A percentile compares a stretch with the other conserved stretches of the same genome.
These are phyloP conservation scores for Paramuricea clavata DNA, from an alignment of 92 coral and sea anemone genomes.

Conservation along the genomic window DNA sequence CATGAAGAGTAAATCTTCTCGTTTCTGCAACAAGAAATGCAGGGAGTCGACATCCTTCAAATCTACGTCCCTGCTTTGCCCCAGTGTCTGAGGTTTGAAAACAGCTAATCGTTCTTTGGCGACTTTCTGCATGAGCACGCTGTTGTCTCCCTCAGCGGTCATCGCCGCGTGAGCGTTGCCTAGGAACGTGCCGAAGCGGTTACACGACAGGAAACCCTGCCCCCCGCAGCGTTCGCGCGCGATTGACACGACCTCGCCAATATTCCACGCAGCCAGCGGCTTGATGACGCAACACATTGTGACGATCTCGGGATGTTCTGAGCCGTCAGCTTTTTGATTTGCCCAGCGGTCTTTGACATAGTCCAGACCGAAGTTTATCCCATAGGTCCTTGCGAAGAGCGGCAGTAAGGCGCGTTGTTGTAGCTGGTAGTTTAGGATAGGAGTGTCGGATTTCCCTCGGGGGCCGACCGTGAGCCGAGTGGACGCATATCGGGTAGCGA, in stretches of 20 bases:
- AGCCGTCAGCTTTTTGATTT: conserved; percentile 78
- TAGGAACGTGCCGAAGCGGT: conserved; percentile 79
- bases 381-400: conserved; percentile 78
- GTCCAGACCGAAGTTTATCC: conserved; percentile 76
- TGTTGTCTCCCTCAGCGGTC: conserved; percentile 92
- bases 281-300: conserved; percentile 90
- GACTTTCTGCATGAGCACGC: conserved; percentile 92
- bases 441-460: conserved; percentile 79
- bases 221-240: conserved; percentile 91
- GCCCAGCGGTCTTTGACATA: conserved; percentile 88
- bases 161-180: conserved; percentile 88
- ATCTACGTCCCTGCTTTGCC: conserved; percentile 62
- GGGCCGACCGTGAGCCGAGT: conserved; percentile 92
- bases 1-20: conserved; percentile 75
- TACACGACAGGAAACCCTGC: conserved; percentile 84
- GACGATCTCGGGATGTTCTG: conserved; percentile 83
- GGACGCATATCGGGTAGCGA: conserved; percentile 83
- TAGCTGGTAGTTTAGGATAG: conserved; percentile 82
- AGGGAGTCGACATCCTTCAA: conserved; percentile 64
- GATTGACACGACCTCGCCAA: conserved; percentile 76
- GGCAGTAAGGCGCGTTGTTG: conserved; percentile 83
- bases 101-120: conserved; percentile 81
- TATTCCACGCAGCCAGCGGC: conserved; percentile 85
- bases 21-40: conserved; percentile 70
- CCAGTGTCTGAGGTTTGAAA: conserved; percentile 65